These are phyloP conservation scores for Mixornis gularis DNA, from an alignment of 2,113 vertebrate species.

Conservation along the genomic window DNA sequence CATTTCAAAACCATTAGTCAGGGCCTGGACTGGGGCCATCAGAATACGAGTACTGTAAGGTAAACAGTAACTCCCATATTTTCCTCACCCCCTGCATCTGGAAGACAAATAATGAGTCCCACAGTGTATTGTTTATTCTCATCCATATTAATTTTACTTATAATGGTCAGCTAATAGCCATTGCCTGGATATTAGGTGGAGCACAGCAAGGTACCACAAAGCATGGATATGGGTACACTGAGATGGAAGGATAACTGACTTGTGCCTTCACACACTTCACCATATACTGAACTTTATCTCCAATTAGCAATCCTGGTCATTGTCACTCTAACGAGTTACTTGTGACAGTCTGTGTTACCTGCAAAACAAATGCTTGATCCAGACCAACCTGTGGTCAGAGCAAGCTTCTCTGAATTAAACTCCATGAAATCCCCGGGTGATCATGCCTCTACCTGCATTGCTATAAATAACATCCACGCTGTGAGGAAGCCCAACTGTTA, in stretches of 20 bases:
- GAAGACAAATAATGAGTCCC: slow-evolving; percentile 75
- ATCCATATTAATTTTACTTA: slow-evolving; percentile 54
- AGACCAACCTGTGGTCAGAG: slow-evolving; percentile 12
- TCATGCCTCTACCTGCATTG: slow-evolving; percentile 13
- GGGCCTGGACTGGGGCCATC: slow-evolving; percentile 68
- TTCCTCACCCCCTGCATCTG: slow-evolving; percentile 64
- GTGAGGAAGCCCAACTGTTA: slow-evolving; percentile 37
- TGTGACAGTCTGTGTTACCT: not conserved
- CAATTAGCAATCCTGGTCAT: not conserved
- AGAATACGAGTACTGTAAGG: slow-evolving; percentile 60
- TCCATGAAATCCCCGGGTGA: not conserved
- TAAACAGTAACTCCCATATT: slow-evolving; percentile 57
- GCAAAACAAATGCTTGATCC: slow-evolving; percentile 3
- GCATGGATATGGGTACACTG: not conserved
- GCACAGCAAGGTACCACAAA: not conserved
- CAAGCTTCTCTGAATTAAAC: slow-evolving; percentile 11
- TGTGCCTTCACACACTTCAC: not conserved
- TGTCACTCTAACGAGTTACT: not conserved
- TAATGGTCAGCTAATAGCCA: slow-evolving; percentile 45
- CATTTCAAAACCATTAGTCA: slow-evolving; percentile 77
- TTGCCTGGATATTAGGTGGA: slow-evolving; percentile 21
- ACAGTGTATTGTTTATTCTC: slow-evolving; percentile 51
- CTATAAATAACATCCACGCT: slow-evolving; percentile 8
- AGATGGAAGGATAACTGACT: not conserved
- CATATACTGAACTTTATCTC: not conserved